Conservation (phyloP, 2,113 vertebrate genomes). For the Rousettus leschenaultii region DNA sequence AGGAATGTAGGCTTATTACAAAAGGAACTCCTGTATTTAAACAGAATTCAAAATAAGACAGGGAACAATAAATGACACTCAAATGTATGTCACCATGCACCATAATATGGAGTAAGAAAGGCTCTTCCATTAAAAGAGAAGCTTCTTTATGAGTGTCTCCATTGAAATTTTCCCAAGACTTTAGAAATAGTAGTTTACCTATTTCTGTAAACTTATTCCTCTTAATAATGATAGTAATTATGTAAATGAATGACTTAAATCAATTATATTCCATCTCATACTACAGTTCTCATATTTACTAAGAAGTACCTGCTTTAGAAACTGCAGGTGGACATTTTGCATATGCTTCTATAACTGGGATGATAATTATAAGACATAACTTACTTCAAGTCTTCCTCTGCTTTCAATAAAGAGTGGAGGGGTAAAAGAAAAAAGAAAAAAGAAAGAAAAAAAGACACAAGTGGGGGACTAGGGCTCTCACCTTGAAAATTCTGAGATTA, state of each 20-base stretch:
- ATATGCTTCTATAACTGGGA: background rate
- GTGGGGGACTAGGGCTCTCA: background rate
- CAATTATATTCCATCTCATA: background rate
- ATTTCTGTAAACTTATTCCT: background rate
- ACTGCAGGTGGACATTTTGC: background rate
- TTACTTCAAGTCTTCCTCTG: background rate
- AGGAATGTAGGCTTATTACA: background rate
- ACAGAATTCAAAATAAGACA: background rate
- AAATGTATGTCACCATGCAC: background rate
- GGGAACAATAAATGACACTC: background rate
- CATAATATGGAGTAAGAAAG: background rate
- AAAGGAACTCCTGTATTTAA: background rate
- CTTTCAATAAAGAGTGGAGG: background rate
- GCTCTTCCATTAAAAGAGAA: background rate
- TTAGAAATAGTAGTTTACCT: background rate
- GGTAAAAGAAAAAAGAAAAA: background rate
- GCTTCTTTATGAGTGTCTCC: background rate
- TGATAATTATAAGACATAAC: background rate
- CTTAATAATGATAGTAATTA: background rate
- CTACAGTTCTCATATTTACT: background rate
- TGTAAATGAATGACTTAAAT: background rate
- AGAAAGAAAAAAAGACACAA: background rate
- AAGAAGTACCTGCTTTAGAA: background rate
- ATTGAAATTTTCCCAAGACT: background rate
- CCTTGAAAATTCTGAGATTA: background rate